phyloP scores from a whole-genome alignment of 2,113 vertebrate species.

The Jacana jacana region DNA sequence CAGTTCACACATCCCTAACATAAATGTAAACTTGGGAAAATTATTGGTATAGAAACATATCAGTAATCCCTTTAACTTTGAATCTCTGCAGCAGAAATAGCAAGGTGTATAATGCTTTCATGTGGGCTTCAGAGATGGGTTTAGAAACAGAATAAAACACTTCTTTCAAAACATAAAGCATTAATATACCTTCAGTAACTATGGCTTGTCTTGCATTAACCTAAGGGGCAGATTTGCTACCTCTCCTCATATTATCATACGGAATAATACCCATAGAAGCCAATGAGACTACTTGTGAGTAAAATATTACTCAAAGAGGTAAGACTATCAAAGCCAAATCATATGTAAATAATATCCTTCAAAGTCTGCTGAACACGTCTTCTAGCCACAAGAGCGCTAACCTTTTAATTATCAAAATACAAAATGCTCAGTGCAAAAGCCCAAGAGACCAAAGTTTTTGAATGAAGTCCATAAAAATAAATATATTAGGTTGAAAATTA shows the following conservation, averaged over 20 bases:
- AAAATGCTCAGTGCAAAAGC: background rate
- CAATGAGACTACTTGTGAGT: background rate
- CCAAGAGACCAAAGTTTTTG: background rate
- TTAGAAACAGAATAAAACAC: background rate
- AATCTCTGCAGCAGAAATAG: background rate
- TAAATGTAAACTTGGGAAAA: conserved; percentile 15
- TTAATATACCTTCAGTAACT: background rate
- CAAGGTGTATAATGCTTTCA: background rate
- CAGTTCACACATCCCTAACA: background rate
- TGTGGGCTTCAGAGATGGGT: background rate
- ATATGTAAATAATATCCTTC: conserved; percentile 33
- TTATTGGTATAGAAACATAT: background rate
- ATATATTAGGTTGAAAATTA: background rate
- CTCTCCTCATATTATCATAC: background rate
- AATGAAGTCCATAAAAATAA: conserved; percentile 25
- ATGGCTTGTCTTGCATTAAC: background rate
- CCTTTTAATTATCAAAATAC: conserved; percentile 6
- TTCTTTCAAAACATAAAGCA: background rate
- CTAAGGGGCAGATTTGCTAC: background rate
- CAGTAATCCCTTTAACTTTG: background rate
- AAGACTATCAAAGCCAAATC: conserved; percentile 13
- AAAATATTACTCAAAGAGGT: background rate
- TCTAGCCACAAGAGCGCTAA: background rate
- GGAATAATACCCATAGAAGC: background rate
- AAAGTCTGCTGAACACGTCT: background rate